Conservation (phyloP, 1,140 invertebrate genomes). For the Pantala flavescens region DNA sequence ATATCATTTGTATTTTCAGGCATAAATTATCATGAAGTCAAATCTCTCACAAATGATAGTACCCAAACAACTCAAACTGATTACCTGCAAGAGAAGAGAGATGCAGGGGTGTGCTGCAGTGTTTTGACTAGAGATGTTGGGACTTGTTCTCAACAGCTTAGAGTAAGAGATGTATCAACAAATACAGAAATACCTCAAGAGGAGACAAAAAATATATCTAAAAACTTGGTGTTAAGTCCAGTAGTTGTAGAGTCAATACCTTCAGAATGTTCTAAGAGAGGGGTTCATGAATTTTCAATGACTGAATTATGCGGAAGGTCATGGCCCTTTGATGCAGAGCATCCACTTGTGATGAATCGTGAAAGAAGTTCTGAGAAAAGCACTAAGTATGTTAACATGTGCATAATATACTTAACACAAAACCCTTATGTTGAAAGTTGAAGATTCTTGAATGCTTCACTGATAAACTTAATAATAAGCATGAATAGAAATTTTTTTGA, state of each 20-base stretch:
- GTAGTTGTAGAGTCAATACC: not conserved
- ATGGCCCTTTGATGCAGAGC: not conserved
- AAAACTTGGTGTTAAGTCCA: not conserved
- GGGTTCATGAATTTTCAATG: not conserved
- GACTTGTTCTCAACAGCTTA: constrained; percentile 40
- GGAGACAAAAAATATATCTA: not conserved
- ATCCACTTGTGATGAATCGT: not conserved
- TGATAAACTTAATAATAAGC: no score
- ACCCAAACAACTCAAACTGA: constrained; percentile 26
- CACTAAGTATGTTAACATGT: no score
- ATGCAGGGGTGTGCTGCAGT: constrained; percentile 56
- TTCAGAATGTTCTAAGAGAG: not conserved
- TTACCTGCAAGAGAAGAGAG: constrained; percentile 32
- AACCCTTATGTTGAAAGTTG: no score
- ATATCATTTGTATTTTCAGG: constrained; percentile 8
- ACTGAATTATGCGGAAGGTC: not conserved
- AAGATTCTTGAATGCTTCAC: no score
- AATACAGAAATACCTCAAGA: not conserved
- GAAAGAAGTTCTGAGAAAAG: no score
- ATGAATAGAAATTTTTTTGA: no score
- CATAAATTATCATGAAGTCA: not conserved
- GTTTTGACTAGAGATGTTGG: constrained; percentile 54
- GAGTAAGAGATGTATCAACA: constrained; percentile 12
- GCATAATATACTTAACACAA: no score
- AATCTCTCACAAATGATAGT: constrained; percentile 22